Evolutionary conservation across 2,113 vertebrate species (phyloP), one percentile per base, ranked within the genome.

Genomic region (Glaucidium brasilianum): DNA sequence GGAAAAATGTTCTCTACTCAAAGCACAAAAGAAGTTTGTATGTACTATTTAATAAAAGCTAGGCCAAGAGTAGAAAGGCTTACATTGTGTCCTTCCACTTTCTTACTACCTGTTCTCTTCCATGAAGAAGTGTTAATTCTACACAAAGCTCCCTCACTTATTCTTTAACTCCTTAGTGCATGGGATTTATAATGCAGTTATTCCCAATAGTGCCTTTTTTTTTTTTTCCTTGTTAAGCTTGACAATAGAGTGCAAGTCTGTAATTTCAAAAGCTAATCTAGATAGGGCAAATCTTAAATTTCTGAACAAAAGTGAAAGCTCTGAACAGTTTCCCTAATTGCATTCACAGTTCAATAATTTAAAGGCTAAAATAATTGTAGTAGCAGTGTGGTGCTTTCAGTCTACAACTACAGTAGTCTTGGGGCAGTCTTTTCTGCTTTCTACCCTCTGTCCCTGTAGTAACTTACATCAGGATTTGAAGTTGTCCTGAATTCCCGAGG

Each of bases 21-120:
- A 97, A 97, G 86, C 96, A 96, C 95, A 95, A 81, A 88, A 88
- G 37, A 73, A 84, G 77, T 96, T 94, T 97, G 86, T 97, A 89
- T 92, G 62, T 95, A 89, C 49, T 91, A 79, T 95, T 97, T 87
- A 97, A 96, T 95, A 96, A 97, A 97, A 91, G 80, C 45, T 92
- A 96, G 95, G 86, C 66, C 58, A 96, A 91, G 92, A 94, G 89
- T 87, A 96, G 96, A 94, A 96, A 95, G 91, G 77, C 10, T 81
- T 90, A 87, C 41, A 72, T 76, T 80, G 97, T 95, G 81, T 96
- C 85, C 39, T 94, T 96, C 63, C 12, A 53, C 71, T 78, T 94
- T 53, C 60, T 87, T 83, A 23, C 34, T 56, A 20, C 22, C 15
- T 56, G 4, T 67, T 91, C 15, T 60, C 17, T 82, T 7, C 14